Percentiles rank a stretch among this genome's conserved stretches.
Conservation (phyloP, 2,113 vertebrate genomes). For the Cervus canadensis region DNA sequence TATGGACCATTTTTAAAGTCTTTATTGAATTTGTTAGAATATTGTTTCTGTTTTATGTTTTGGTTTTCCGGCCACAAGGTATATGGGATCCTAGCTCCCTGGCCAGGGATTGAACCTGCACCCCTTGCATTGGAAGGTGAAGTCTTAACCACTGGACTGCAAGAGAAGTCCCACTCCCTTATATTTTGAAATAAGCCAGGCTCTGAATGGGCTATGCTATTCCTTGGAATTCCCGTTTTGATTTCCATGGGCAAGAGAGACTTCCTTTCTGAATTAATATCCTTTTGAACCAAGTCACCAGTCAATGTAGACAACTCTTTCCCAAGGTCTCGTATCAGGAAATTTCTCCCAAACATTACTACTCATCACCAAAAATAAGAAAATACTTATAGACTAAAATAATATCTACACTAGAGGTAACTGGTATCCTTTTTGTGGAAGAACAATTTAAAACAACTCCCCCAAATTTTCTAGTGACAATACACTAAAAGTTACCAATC, state of each 20-base stretch:
- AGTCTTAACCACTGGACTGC: not conserved
- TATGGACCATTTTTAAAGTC: not conserved
- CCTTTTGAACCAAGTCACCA: not conserved
- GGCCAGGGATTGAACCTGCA: not conserved
- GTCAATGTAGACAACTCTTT: not conserved
- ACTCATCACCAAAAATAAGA: not conserved
- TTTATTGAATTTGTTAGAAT: not conserved
- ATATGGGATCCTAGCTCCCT: not conserved
- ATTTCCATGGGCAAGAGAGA: not conserved
- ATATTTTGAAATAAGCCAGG: not conserved
- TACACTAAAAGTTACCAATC: not conserved
- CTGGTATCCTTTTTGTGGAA: not conserved
- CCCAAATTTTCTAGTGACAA: not conserved
- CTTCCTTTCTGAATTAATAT: not conserved
- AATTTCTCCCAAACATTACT: not conserved
- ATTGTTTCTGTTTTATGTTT: not conserved
- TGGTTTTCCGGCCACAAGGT: fast-evolving
- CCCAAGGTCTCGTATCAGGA: not conserved
- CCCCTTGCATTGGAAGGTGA: not conserved
- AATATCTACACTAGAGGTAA: not conserved
- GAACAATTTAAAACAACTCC: not conserved
- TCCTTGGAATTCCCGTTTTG: not conserved
- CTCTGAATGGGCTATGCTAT: not conserved
- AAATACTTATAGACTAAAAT: not conserved
- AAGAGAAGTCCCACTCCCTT: not conserved